Base-by-base conservation (phyloP, 1,140 invertebrate species). In the Zaprionus ornatus region DNA sequence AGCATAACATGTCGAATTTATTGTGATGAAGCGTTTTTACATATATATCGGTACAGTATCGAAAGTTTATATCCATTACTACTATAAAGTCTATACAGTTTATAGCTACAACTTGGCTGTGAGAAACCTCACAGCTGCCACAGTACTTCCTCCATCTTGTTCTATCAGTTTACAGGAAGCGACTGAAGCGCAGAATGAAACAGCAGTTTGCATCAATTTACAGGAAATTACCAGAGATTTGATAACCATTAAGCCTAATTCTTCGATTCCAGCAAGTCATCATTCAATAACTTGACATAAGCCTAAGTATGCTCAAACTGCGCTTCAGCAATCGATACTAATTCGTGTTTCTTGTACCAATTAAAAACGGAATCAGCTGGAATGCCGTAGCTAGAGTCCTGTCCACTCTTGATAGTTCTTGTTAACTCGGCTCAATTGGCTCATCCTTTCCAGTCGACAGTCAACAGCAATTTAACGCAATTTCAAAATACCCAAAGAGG, bases 151-250 rank as follows among this genome's bases (percentile, higher is more conserved):
- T 32, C 15, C 37, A 40, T 40, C 45, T 13, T 50, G 19, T 19
- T 21, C 17, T 23, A 50, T 21, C 40, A 1, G 40, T 17, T 17
- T 10, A 50, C 21, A 13, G 45, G 12, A 19, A 23, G 19, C 19
- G 4, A 23, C 45, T 13, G 45, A 21, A 50, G 45, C 21, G 19
- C 45, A 50, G 17, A 10, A 23, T 50, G 45, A 50, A 9, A 3
- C 19, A 23, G 45, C 45, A 50, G 45, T 13, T 50, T 50, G 45
- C 21, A 23, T 50, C 45, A 50, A 23, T 23, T 50, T 50, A 23
- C 45, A 50, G 45, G 45, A 50, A 50, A 50, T 50, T 50, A 50
- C 45, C 45, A 50, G 10, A 50, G 45, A 50, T 50, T 50, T 50
- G 45, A 23, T 50, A 50, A 23, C 45, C 19, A 23, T 50, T 50